phyloP scores from a whole-genome alignment of 2,888 invertebrate species.

The Masnerella sp. region DNA sequence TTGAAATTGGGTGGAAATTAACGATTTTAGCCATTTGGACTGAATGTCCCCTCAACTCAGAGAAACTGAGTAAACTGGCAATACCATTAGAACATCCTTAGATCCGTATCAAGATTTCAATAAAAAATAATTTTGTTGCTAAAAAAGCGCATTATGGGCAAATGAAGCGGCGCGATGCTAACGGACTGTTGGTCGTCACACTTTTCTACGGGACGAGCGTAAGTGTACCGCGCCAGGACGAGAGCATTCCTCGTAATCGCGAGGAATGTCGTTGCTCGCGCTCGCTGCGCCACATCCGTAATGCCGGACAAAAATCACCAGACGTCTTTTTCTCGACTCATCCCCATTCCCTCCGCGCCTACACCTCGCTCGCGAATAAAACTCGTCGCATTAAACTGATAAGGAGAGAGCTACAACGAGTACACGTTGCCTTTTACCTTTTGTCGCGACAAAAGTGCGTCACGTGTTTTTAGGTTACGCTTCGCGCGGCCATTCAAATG shows the following conservation, averaged over 20 bases:
- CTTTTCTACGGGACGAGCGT: constrained; percentile 62
- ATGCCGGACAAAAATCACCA: constrained; percentile 28
- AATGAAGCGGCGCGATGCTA: too few relatives aligned
- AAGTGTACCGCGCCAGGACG: constrained; percentile 52
- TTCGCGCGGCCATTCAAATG: constrained; percentile 10
- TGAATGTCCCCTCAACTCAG: too few relatives aligned
- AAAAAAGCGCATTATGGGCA: not conserved
- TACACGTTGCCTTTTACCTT: constrained; percentile 35
- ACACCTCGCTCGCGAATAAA: constrained; percentile 29
- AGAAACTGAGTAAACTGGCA: too few relatives aligned
- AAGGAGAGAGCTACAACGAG: constrained; percentile 25
- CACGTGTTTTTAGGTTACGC: constrained; percentile 16
- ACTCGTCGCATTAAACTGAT: constrained; percentile 45
- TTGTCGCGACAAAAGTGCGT: constrained; percentile 3
- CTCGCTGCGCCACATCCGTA: constrained; percentile 24
- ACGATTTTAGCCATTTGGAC: too few relatives aligned
- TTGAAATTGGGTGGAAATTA: too few relatives aligned
- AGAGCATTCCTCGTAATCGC: constrained; percentile 59
- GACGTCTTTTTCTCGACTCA: constrained; percentile 25
- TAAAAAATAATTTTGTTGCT: not conserved
- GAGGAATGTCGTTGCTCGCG: constrained; percentile 65
- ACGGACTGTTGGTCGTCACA: constrained; percentile 63
- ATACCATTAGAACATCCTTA: too few relatives aligned
- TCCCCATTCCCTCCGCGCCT: too few relatives aligned
- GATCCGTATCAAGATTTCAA: not conserved